A percentile compares a stretch with the other conserved stretches of the same genome.
Conservation (phyloP, 2,113 vertebrate species). For the Centrocercus urophasianus region DNA sequence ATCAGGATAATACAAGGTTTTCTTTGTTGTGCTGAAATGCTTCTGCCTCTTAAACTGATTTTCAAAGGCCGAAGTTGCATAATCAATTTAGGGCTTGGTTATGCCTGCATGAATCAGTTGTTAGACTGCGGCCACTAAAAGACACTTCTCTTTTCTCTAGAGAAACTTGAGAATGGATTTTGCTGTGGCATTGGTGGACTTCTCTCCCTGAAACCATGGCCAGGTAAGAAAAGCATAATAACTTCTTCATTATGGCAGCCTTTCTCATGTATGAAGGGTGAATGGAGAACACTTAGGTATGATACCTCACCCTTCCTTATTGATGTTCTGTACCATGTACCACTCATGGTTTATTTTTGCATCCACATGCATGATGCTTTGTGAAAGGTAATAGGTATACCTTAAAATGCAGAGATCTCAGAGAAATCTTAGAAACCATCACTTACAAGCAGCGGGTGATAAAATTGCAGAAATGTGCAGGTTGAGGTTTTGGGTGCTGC, state of each 20-base stretch:
- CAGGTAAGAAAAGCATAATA: not conserved
- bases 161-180: not conserved
- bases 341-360: not conserved
- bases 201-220: not conserved
- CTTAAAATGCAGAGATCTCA: not conserved
- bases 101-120: slow-evolving; percentile 6
- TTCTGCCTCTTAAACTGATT: slow-evolving; percentile 19
- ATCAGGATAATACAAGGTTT: slow-evolving; percentile 62
- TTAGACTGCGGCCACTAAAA: not conserved
- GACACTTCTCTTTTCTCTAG: not conserved
- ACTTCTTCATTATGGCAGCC: not conserved
- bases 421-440: not conserved
- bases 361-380: not conserved
- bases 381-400: not conserved
- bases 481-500: not conserved
- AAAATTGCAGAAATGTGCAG: not conserved
- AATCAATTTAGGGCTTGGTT: slow-evolving; percentile 31
- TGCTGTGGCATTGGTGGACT: not conserved
- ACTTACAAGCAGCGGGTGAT: not conserved
- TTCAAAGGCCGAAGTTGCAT: slow-evolving; percentile 28
- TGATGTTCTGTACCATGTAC: not conserved
- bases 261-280: not conserved
- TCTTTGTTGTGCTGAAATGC: slow-evolving; percentile 46
- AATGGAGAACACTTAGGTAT: not conserved
- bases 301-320: not conserved